Conservation (phyloP, 2,113 vertebrate genomes). For the Neofelis nebulosa region DNA sequence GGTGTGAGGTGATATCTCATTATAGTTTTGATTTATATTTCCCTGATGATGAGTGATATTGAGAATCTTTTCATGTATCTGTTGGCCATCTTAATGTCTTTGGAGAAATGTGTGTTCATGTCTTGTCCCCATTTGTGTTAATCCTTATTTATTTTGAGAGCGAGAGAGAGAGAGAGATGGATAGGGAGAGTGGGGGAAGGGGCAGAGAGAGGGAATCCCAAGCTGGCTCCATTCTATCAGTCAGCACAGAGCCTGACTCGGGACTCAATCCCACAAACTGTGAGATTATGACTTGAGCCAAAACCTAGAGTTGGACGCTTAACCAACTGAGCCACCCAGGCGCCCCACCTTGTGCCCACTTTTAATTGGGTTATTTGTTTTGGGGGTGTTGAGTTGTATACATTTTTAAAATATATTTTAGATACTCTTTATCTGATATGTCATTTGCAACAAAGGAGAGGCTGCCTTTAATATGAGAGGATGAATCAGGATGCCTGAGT, state of each 20-base stretch:
- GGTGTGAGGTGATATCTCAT: background rate
- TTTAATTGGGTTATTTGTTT: background rate
- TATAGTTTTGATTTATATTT: background rate
- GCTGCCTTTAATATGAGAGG: slow-evolving; percentile 53
- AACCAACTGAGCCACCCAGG: too few species aligned
- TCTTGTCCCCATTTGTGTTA: background rate
- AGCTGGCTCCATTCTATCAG: too few species aligned
- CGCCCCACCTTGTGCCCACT: background rate
- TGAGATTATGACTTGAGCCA: too few species aligned
- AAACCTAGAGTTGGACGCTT: too few species aligned
- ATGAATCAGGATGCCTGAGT: background rate
- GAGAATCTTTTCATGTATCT: background rate
- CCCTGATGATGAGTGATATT: background rate
- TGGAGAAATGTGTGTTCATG: background rate
- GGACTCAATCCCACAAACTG: too few species aligned
- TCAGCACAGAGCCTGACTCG: too few species aligned
- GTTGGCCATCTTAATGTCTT: background rate
- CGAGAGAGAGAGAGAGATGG: too few species aligned
- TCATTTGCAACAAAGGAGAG: slow-evolving; percentile 18
- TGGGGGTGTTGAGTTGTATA: background rate
- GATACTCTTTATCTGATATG: background rate
- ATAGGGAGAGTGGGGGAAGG: too few species aligned
- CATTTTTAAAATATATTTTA: background rate
- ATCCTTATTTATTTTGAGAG: too few species aligned
- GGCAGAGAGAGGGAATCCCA: too few species aligned